Conservation (phyloP, 2,797 vertebrate species). For the Falco peregrinus region DNA sequence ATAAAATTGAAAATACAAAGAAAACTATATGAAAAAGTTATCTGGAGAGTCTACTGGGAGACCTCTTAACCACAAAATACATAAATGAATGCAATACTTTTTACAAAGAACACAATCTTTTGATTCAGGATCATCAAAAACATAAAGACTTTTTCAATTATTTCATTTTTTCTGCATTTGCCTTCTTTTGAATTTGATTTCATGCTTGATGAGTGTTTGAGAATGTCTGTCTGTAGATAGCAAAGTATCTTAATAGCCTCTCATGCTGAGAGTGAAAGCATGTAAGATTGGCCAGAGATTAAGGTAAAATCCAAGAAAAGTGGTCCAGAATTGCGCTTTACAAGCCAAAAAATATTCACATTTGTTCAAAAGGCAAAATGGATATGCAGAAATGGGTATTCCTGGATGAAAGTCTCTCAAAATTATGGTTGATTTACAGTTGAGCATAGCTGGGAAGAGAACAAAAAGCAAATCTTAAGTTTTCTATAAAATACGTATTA, state of each 20-base stretch:
- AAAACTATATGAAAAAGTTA: neutral
- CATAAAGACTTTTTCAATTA: neutral
- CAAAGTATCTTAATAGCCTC: neutral
- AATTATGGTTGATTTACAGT: neutral
- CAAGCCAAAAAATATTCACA: neutral
- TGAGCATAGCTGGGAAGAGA: neutral
- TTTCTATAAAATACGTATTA: neutral
- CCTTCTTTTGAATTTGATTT: neutral
- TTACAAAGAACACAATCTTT: neutral
- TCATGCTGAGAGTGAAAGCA: neutral
- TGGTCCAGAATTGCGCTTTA: neutral
- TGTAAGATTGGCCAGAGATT: neutral
- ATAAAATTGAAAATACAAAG: neutral
- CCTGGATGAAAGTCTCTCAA: neutral
- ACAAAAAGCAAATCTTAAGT: neutral
- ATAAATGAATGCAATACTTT: neutral
- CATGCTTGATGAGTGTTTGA: neutral
- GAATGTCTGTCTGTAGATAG: neutral
- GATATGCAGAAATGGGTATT: neutral
- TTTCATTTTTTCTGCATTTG: neutral
- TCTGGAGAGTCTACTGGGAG: neutral
- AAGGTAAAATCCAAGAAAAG: neutral
- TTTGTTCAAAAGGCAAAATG: neutral
- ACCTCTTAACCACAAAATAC: neutral
- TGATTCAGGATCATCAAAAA: neutral